Conservation (phyloP, 2,797 vertebrate genomes). For the Enteromius fasciolatus region DNA sequence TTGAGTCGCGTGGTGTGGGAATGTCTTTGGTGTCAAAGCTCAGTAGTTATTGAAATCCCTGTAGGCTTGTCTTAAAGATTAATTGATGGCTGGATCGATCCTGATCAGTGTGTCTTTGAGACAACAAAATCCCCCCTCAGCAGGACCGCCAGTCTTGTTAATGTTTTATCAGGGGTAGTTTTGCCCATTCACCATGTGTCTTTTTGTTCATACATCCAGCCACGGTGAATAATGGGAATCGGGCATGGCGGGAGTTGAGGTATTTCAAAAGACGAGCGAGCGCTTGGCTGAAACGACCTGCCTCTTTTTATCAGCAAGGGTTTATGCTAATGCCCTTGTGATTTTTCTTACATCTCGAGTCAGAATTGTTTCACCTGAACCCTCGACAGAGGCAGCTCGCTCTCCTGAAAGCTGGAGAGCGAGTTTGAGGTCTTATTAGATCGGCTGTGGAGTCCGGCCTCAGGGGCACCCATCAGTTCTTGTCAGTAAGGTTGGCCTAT, state of each 20-base stretch:
- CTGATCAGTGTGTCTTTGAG: constrained; percentile 63
- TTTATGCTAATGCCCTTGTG: constrained; percentile 45
- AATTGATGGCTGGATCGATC: constrained; percentile 67
- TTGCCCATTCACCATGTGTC: constrained; percentile 70
- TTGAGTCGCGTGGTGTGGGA: constrained; percentile 44
- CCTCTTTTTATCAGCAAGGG: constrained; percentile 35
- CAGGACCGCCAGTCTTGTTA: constrained; percentile 72
- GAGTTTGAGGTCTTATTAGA: constrained; percentile 67
- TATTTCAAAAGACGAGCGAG: constrained; percentile 42
- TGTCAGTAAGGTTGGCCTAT: constrained; percentile 76
- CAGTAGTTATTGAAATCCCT: constrained; percentile 60
- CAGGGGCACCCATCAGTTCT: constrained; percentile 79
- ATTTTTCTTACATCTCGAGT: constrained; percentile 36
- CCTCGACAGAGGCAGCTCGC: constrained; percentile 21
- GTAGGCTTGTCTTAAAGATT: constrained; percentile 61
- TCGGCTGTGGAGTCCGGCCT: constrained; percentile 66
- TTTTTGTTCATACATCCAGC: constrained; percentile 71
- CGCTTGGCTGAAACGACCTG: constrained; percentile 44
- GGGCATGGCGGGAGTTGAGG: constrained; percentile 42
- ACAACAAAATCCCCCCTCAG: constrained; percentile 58
- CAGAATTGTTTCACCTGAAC: constrained; percentile 48
- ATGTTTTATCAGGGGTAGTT: constrained; percentile 76
- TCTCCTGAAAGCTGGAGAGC: constrained; percentile 38
- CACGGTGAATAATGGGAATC: constrained; percentile 69
- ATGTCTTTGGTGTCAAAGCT: constrained; percentile 52